Percentiles rank a stretch among this genome's conserved stretches.
These are phyloP conservation scores for Cotesia congregata DNA, from an alignment of 2,888 invertebrate genomes.

Conservation along the genomic window DNA sequence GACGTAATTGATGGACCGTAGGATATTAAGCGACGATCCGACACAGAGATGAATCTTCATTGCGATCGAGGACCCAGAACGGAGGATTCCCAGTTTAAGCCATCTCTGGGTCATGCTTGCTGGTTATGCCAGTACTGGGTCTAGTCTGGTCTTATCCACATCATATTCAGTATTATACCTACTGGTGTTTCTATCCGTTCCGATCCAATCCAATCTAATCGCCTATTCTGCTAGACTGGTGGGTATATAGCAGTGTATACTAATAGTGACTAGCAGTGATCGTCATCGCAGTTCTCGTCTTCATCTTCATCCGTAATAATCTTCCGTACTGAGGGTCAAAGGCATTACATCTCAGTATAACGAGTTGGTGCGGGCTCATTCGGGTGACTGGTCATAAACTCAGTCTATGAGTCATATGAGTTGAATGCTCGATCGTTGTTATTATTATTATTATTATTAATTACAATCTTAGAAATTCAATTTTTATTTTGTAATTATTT, in stretches of 20 bases:
- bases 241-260: too few relatives aligned
- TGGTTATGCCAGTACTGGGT: too few relatives aligned
- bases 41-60: not conserved
- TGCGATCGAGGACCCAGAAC: not conserved
- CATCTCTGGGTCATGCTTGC: not conserved
- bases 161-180: not conserved
- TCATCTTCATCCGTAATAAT: too few relatives aligned
- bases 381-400: conserved; percentile 63
- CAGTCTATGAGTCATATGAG: conserved; percentile 60
- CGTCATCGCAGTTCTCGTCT: too few relatives aligned
- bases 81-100: not conserved
- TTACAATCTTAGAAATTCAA: too few relatives aligned
- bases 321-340: conserved; percentile 39
- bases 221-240: conserved; percentile 28
- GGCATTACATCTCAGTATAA: conserved; percentile 29
- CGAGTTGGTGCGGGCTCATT: conserved; percentile 38
- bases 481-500: too few relatives aligned
- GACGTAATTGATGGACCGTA: conserved; percentile 27
- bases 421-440: too few relatives aligned
- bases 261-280: too few relatives aligned
- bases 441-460: too few relatives aligned
- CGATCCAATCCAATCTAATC: not conserved
- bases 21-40: conserved; percentile 16
- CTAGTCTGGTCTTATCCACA: not conserved
- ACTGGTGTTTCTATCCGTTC: not conserved